Base-by-base conservation (phyloP, 2,797 vertebrate species). In the Micropoecilia bifurca region DNA sequence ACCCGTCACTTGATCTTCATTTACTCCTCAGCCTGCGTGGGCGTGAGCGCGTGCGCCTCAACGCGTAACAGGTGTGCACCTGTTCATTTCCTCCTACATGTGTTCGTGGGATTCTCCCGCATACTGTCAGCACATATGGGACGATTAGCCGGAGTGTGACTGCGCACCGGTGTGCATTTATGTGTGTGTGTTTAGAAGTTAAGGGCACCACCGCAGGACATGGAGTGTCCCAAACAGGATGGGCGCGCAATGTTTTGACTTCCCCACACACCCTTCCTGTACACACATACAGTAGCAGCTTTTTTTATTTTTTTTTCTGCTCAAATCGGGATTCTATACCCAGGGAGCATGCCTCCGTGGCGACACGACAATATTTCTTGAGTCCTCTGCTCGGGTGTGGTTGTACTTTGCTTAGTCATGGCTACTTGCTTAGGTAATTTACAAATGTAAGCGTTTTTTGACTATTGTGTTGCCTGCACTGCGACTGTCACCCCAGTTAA, bases 221-320 rank as follows among this genome's bases (percentile, higher is more conserved):
- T 77, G 76, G 84, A 94, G 91, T 94, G 95, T 96, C 95, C 95
- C 95, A 96, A 96, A 96, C 96, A 96, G 96, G 96, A 96, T 95
- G 95, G 95, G 95, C 85, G 95, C 87, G 93, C 83, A 82, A 91
- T 95, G 94, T 96, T 95, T 95, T 89, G 93, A 94, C 95, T 96
- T 96, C 95, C 95, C 95, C 93, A 92, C 95, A 94, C 96, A 75
- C 96, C 95, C 95, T 96, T 96, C 96, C 96, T 96, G 96, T 90
- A 33, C 87, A 88, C 88, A 90, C 87, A 84, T 76, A 94, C 92
- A 93, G 93, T 94, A 94, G 93, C 92, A 82, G 90, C 79, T 77
- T 88, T 90, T 50, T 50, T 20, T n/a, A n/a, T n/a, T 5, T 16
- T 0, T 50, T 50, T 83, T 73, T 88, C 83, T 53, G 78, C 92